These are phyloP conservation scores for Pentalonia nigronervosa DNA, from an alignment of 1,140 invertebrate genomes.

Conservation along the genomic window DNA sequence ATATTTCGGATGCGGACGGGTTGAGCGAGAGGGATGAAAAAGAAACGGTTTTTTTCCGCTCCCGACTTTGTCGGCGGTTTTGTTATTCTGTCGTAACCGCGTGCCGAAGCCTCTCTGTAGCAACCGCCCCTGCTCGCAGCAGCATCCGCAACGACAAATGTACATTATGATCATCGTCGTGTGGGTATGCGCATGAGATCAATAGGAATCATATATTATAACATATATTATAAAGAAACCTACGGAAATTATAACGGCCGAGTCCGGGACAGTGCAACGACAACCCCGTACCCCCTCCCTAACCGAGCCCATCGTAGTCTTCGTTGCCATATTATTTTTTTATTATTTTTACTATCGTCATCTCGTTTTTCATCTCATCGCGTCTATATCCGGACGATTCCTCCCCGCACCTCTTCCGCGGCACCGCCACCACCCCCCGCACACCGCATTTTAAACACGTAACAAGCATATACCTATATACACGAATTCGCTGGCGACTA, in stretches of 20 bases:
- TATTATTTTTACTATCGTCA: neutral
- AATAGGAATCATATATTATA: neutral
- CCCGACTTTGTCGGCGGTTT: neutral
- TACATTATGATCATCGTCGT: neutral
- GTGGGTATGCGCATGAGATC: slow-evolving; percentile 14
- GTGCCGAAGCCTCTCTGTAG: neutral
- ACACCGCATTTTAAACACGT: neutral
- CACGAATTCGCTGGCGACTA: neutral
- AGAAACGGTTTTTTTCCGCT: slow-evolving; percentile 51
- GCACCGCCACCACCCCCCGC: no score
- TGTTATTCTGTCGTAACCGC: neutral
- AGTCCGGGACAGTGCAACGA: slow-evolving; percentile 25
- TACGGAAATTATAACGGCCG: slow-evolving; percentile 41
- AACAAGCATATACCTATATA: neutral
- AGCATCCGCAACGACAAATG: slow-evolving; percentile 44
- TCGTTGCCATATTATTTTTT: neutral
- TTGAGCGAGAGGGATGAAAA: slow-evolving; percentile 24
- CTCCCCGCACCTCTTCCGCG: neutral
- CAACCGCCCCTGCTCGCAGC: neutral
- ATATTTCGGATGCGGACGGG: slow-evolving; percentile 25
- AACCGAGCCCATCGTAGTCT: neutral
- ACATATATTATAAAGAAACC: neutral
- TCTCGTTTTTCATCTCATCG: slow-evolving; percentile 54
- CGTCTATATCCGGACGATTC: neutral
- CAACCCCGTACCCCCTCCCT: neutral